Evolutionary conservation across 2,888 invertebrate genomes (phyloP).

Genomic region (Liopterus haemorrhoidalis): DNA sequence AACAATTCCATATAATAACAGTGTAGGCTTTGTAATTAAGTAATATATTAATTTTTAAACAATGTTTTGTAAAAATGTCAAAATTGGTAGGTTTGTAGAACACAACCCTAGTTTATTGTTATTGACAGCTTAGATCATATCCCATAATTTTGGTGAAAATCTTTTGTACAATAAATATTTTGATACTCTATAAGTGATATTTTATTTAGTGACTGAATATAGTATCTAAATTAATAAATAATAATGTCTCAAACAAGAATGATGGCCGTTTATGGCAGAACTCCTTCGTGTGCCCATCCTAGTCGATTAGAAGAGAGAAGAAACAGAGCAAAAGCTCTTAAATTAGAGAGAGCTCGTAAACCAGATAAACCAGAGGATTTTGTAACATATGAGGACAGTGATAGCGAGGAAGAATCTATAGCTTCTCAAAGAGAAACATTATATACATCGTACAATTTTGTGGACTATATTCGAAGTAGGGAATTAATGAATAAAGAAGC

Average conservation of each 20-base stretch:
- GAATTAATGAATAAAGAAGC: slow-evolving; percentile 68
- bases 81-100: too few species aligned
- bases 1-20: too few species aligned
- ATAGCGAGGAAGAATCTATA: slow-evolving; percentile 76
- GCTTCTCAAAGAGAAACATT: slow-evolving; percentile 66
- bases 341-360: slow-evolving; percentile 68
- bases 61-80: too few species aligned
- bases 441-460: slow-evolving; percentile 77
- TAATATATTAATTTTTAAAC: too few species aligned
- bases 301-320: slow-evolving; percentile 69
- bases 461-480: slow-evolving; percentile 74
- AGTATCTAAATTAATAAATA: slow-evolving; percentile 13
- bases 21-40: too few species aligned
- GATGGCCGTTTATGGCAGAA: slow-evolving; percentile 64
- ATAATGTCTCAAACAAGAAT: slow-evolving; percentile 72
- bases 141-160: too few species aligned
- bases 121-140: too few species aligned
- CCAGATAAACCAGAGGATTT: slow-evolving; percentile 87
- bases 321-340: slow-evolving; percentile 58
- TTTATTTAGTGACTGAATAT: too few species aligned
- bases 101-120: too few species aligned
- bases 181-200: too few species aligned
- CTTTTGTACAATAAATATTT: too few species aligned
- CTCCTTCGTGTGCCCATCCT: slow-evolving; percentile 70
- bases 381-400: slow-evolving; percentile 81